These are phyloP conservation scores for Trichonephila clavipes DNA, from an alignment of 1,140 invertebrate genomes.

Conservation along the genomic window DNA sequence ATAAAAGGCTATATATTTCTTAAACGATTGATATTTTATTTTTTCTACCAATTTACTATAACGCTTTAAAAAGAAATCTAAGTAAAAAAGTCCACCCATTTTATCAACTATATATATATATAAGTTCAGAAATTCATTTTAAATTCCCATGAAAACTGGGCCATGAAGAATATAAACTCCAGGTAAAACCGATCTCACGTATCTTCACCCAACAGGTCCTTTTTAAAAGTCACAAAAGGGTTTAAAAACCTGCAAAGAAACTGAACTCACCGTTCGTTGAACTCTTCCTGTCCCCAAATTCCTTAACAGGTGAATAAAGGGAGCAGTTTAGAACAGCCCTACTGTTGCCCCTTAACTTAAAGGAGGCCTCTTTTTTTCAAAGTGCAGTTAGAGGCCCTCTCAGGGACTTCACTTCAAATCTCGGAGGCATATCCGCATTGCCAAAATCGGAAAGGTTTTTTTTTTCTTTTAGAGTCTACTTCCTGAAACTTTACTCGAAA, in stretches of 20 bases:
- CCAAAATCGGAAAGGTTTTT: not conserved
- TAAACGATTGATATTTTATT: no score
- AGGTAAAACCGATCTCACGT: conserved; percentile 16
- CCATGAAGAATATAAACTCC: not conserved
- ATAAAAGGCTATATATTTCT: no score
- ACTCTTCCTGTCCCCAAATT: conserved; percentile 21
- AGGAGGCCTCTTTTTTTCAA: not conserved
- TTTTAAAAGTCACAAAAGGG: conserved; percentile 8
- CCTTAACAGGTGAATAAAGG: conserved; percentile 57
- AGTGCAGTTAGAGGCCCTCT: conserved; percentile 2
- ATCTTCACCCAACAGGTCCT: conserved; percentile 1
- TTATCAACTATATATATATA: no score
- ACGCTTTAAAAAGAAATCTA: no score
- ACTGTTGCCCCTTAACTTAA: not conserved
- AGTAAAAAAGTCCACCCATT: not conserved
- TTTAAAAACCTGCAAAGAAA: not conserved
- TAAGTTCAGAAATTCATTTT: not conserved
- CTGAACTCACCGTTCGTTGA: conserved; percentile 16
- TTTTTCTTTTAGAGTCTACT: not conserved
- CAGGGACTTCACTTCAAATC: not conserved
- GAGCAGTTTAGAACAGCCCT: not conserved
- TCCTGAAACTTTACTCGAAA: not conserved
- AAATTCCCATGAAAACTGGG: not conserved
- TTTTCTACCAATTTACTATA: no score
- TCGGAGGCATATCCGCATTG: not conserved